Conservation (phyloP, 2,797 vertebrate species). For the Chloroceryle amazona region DNA sequence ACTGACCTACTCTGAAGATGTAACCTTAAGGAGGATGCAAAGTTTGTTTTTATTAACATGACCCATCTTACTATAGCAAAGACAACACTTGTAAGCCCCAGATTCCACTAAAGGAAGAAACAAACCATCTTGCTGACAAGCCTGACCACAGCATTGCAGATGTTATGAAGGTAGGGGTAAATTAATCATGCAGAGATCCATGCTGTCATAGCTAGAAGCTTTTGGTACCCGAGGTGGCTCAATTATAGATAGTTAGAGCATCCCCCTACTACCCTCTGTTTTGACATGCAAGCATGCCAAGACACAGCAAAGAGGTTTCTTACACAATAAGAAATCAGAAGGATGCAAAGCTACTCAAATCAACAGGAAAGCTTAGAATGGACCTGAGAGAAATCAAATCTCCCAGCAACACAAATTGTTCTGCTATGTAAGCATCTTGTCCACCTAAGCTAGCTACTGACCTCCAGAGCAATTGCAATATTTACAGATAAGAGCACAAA, state of each 20-base stretch:
- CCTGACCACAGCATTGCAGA: background rate
- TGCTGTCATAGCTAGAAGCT: slow-evolving; percentile 28
- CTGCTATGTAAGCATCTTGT: background rate
- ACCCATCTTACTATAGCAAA: background rate
- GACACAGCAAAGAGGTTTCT: background rate
- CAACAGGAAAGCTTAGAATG: background rate
- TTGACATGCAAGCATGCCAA: background rate
- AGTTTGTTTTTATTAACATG: background rate
- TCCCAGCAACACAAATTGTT: background rate
- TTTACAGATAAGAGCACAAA: background rate
- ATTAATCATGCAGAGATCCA: slow-evolving; percentile 49
- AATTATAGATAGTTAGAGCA: background rate
- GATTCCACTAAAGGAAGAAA: background rate
- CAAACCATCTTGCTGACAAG: background rate
- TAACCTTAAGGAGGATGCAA: background rate
- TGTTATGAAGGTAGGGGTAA: background rate
- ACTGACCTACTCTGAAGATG: too few species aligned
- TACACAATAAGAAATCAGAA: background rate
- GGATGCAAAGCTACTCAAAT: background rate
- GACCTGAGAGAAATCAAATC: background rate
- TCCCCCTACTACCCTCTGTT: background rate
- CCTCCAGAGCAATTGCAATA: background rate
- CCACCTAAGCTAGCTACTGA: background rate
- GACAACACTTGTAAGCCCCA: background rate
- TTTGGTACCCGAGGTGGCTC: slow-evolving; percentile 16